Base-by-base conservation (phyloP, 2,888 invertebrate genomes). In the Achlya flavicornis region DNA sequence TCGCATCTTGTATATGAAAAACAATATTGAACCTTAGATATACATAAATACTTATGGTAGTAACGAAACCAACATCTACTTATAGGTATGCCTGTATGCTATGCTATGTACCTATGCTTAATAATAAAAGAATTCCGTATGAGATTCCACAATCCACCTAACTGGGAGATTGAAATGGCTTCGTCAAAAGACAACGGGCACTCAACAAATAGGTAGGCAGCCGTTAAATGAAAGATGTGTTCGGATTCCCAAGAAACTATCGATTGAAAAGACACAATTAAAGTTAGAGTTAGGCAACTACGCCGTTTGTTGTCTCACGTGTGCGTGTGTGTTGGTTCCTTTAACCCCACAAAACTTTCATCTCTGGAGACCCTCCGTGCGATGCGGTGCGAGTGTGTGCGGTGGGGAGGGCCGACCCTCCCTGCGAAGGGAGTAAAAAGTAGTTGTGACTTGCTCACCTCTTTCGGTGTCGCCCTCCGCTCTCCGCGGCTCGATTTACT, bases 241-340 rank as follows among this genome's bases (percentile, higher is more conserved):
- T 72, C 75, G 77, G 72, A 82, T 81, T 79, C 80, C 78, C 80
- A 80, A 63, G 83, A 79, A 81, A 85, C 85, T 92, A 93, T 93
- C 91, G 93, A 93, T 93, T 93, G 92, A 91, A 93, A 92, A 89
- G 92, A 91, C 91, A 92, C 92, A 93, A 93, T 93, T 93, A 93
- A 93, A 93, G 87, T 93, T 92, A 88, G 90, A 90, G 92, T 92
- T 92, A 89, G 91, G 89, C 90, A 91, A 90, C 86, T 89, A 87
- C 89, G 87, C 83, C 88, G 89, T 90, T 90, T 91, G 90, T 91
- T 91, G 91, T 91, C 91, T 90, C 89, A 81, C 86, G 83, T 86
- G 85, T 84, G 84, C 80, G 86, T 86, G 81, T 87, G 89, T 89
- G 89, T 89, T 85, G 83, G 90, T 87, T 85, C 83, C 83, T 85